phyloP scores from a whole-genome alignment of 2,888 invertebrate genomes.

The Quadroppia sp. region DNA sequence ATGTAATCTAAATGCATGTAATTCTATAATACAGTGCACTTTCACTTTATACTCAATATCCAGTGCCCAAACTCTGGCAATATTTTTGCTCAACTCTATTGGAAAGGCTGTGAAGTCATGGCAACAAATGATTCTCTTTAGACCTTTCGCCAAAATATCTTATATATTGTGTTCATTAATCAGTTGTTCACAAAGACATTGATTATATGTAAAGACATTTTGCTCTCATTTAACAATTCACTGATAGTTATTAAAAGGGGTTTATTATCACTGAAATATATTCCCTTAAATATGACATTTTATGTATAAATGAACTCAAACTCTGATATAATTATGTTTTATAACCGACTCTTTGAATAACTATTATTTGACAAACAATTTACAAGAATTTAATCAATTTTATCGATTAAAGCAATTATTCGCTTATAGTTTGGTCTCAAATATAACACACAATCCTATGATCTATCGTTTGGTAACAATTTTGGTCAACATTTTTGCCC shows the following conservation, averaged over 20 bases:
- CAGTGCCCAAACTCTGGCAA: background rate
- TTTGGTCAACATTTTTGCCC: too few species aligned
- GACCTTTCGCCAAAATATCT: conserved; percentile 30
- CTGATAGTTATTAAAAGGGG: background rate
- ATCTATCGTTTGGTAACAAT: too few species aligned
- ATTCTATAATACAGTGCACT: conserved; percentile 14
- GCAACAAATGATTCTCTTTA: conserved; percentile 37
- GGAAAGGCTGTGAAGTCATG: conserved; percentile 20
- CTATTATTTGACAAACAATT: too few species aligned
- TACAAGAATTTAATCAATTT: too few species aligned
- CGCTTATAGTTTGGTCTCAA: too few species aligned
- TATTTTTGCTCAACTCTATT: background rate
- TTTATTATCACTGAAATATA: background rate
- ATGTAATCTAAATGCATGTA: conserved; percentile 31
- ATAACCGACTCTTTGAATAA: too few species aligned
- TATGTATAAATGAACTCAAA: background rate
- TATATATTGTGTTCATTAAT: conserved; percentile 34
- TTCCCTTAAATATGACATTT: background rate
- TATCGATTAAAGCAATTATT: too few species aligned
- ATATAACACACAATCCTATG: too few species aligned
- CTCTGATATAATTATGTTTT: background rate
- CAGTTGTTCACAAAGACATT: background rate
- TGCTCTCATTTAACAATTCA: background rate
- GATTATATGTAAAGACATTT: conserved; percentile 16
- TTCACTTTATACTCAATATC: background rate